Percentiles rank a stretch among this genome's conserved stretches.
Conservation (phyloP, 2,113 vertebrate genomes). For the Hylia prasina region DNA sequence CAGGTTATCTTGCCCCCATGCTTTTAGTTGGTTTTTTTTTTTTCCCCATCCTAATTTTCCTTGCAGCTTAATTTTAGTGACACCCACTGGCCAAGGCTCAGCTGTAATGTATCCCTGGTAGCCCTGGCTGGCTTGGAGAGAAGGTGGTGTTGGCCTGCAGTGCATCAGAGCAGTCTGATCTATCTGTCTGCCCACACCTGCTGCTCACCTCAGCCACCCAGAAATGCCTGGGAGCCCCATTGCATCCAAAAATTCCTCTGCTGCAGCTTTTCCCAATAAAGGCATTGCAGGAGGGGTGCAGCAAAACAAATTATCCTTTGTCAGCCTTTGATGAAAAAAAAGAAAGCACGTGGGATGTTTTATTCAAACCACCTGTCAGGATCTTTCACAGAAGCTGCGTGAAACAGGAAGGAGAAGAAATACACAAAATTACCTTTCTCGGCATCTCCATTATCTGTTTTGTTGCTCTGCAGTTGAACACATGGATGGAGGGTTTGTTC, state of each 20-base stretch:
- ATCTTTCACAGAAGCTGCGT: not conserved
- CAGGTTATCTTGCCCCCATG: not conserved
- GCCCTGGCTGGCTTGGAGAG: not conserved
- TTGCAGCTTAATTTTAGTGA: slow-evolving; percentile 23
- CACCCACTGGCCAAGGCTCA: slow-evolving; percentile 21
- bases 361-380: not conserved
- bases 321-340: not conserved
- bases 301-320: not conserved
- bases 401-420: not conserved
- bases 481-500: not conserved
- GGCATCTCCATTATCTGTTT: not conserved
- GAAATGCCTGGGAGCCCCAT: not conserved
- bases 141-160: not conserved
- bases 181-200: not conserved
- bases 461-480: not conserved
- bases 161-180: not conserved
- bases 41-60: not conserved
- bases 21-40: accelerated
- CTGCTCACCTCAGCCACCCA: not conserved
- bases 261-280: not conserved
- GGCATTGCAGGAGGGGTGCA: not conserved
- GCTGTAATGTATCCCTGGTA: not conserved
- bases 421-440: not conserved
- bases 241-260: not conserved
- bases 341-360: not conserved